These are phyloP conservation scores for Laticauda laticaudata DNA, from an alignment of 2,113 vertebrate genomes.

Conservation along the genomic window DNA sequence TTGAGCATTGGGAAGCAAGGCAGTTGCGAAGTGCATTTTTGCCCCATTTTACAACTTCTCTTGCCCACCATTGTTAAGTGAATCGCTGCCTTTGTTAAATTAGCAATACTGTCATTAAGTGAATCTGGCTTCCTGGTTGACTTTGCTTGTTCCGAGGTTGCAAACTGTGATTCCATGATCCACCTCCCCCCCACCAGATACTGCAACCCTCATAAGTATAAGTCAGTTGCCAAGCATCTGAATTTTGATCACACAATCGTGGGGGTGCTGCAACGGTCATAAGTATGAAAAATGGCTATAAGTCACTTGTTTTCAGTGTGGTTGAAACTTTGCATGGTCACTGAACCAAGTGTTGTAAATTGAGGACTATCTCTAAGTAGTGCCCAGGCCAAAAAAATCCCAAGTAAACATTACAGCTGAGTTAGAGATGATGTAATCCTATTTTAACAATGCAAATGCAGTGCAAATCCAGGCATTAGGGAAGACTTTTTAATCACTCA, in stretches of 20 bases:
- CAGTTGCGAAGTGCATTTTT: neutral
- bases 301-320: too few relatives aligned
- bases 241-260: too few relatives aligned
- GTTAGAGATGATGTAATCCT: neutral
- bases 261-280: too few relatives aligned
- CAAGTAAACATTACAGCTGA: neutral
- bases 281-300: too few relatives aligned
- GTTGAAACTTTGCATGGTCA: too few relatives aligned
- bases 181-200: too few relatives aligned
- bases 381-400: neutral
- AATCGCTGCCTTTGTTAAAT: neutral
- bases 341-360: too few relatives aligned
- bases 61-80: neutral
- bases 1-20: neutral
- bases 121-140: neutral
- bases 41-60: neutral
- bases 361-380: too few relatives aligned
- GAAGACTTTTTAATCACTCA: neutral
- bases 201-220: neutral
- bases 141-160: neutral
- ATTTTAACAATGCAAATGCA: neutral
- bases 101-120: too few relatives aligned
- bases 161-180: neutral
- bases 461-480: neutral
- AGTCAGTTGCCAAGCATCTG: neutral